These are phyloP conservation scores for Gallinago nigripennis DNA, from an alignment of 2,797 vertebrate genomes.

Conservation along the genomic window DNA sequence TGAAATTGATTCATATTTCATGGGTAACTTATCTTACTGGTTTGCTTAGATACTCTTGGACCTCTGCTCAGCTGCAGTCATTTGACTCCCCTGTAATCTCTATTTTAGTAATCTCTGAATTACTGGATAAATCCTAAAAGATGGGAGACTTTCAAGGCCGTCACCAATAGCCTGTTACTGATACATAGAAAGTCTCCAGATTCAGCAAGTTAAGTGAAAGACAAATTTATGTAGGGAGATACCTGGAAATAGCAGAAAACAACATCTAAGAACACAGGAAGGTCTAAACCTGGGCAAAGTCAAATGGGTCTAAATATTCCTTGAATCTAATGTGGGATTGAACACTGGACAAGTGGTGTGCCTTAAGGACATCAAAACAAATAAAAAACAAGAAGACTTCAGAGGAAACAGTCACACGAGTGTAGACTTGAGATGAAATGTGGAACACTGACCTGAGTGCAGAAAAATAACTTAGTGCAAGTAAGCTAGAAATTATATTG, in stretches of 20 bases:
- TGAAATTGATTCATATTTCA: neutral
- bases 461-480: neutral
- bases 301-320: neutral
- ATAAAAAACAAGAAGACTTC: neutral
- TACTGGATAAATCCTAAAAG: neutral
- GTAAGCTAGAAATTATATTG: neutral
- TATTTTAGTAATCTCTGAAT: neutral
- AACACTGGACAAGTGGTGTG: fast-evolving
- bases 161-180: neutral
- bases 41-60: neutral
- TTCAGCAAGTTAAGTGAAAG: neutral
- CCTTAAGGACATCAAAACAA: neutral
- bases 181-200: neutral
- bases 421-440: neutral
- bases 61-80: neutral
- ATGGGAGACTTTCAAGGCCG: neutral
- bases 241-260: neutral
- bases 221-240: neutral
- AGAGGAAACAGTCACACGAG: neutral
- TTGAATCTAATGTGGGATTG: neutral
- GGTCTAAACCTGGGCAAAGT: neutral
- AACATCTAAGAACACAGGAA: neutral
- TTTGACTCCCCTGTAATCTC: neutral
- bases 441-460: neutral
- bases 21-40: neutral